phyloP scores from a whole-genome alignment of 2,888 invertebrate genomes.

The Eupithecia dodoneata region DNA sequence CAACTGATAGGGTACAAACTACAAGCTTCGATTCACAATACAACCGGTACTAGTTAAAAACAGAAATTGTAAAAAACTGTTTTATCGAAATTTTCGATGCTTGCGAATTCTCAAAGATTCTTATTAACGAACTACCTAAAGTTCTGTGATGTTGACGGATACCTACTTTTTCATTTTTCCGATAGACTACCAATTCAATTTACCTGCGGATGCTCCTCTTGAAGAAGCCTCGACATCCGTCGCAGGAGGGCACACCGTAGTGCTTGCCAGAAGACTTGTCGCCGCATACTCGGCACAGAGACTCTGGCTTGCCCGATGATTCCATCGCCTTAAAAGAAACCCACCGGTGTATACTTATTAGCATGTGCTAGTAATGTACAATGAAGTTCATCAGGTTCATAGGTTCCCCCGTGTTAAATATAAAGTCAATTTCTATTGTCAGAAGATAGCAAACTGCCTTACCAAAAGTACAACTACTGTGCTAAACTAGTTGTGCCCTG shows the following conservation, averaged over 20 bases:
- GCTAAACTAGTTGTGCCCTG: too few species aligned
- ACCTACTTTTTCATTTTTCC: not conserved
- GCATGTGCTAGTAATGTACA: not conserved
- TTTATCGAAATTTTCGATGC: not conserved
- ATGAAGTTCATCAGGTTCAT: too few species aligned
- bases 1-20: too few species aligned
- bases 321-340: conserved; percentile 14
- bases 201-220: conserved; percentile 95
- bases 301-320: conserved; percentile 78
- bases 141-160: too few species aligned
- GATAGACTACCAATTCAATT: not conserved
- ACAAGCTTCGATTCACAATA: too few species aligned
- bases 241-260: conserved; percentile 95
- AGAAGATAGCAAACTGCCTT: too few species aligned
- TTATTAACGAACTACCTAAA: too few species aligned
- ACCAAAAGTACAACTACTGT: too few species aligned
- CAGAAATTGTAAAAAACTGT: not conserved
- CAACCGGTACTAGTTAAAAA: too few species aligned
- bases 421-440: too few species aligned
- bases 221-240: conserved; percentile 95
- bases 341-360: not conserved
- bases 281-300: conserved; percentile 93
- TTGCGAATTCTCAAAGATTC: too few species aligned
- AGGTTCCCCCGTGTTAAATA: too few species aligned
- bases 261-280: conserved; percentile 92